Conservation (phyloP, 1,140 invertebrate genomes). For the Zaprionus africanus region DNA sequence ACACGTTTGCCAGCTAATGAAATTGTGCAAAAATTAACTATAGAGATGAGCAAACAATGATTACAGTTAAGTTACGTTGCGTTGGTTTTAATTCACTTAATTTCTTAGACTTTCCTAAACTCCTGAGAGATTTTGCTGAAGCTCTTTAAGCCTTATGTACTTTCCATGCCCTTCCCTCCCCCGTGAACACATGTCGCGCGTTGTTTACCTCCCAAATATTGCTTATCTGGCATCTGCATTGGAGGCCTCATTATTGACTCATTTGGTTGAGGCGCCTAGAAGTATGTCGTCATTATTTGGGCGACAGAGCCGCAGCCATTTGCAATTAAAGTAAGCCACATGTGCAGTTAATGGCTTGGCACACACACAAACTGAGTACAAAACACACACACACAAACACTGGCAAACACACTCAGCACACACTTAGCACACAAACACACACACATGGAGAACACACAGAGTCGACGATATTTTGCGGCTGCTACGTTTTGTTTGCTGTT, state of each 20-base stretch:
- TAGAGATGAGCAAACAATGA: not conserved
- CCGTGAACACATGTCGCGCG: slow-evolving; percentile 54
- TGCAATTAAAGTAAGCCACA: slow-evolving; percentile 74
- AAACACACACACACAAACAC: slow-evolving; percentile 9
- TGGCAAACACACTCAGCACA: slow-evolving; percentile 11
- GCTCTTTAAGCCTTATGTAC: not conserved
- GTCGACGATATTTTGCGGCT: slow-evolving; percentile 45
- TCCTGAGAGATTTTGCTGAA: not conserved
- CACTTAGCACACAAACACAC: not conserved
- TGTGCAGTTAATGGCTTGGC: slow-evolving; percentile 76
- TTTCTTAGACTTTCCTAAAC: not conserved
- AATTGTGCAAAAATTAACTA: not conserved
- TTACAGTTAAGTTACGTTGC: not conserved
- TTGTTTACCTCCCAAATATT: slow-evolving; percentile 52
- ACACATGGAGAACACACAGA: not conserved
- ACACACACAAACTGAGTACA: slow-evolving; percentile 8
- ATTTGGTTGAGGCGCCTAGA: slow-evolving; percentile 67
- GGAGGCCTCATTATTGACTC: slow-evolving; percentile 74
- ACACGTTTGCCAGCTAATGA: not conserved
- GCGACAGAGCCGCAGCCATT: slow-evolving; percentile 65
- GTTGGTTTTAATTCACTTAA: not conserved
- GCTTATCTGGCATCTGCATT: slow-evolving; percentile 47
- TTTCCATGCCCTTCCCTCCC: not conserved
- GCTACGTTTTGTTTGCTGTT: slow-evolving; percentile 59
- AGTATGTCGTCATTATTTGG: slow-evolving; percentile 76